phyloP scores from a whole-genome alignment of 2,888 invertebrate genomes.

The Steinernema carpocapsae region DNA sequence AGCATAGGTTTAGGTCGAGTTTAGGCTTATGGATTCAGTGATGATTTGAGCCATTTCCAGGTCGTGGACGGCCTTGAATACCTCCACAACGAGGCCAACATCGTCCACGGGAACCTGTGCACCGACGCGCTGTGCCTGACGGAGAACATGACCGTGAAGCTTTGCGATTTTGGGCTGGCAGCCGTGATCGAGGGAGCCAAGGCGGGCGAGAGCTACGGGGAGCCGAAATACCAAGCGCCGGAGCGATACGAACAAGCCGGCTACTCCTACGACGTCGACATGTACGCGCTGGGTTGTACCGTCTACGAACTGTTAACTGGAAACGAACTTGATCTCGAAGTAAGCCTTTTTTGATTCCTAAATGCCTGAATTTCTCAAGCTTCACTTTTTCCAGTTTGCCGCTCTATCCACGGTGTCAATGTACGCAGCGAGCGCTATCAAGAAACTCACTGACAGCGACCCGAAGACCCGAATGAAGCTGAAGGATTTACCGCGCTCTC shows the following conservation, averaged over 20 bases:
- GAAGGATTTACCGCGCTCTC: too few relatives aligned
- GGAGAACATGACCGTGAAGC: not conserved
- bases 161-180: constrained; percentile 12
- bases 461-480: too few relatives aligned
- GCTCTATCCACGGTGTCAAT: too few relatives aligned
- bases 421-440: too few relatives aligned
- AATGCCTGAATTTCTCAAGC: too few relatives aligned
- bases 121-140: not conserved
- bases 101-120: not conserved
- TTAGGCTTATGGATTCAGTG: too few relatives aligned
- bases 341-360: not conserved
- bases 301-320: constrained; percentile 17
- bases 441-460: too few relatives aligned
- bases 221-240: not conserved
- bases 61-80: not conserved
- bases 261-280: not conserved
- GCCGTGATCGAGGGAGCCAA: not conserved
- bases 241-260: not conserved
- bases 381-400: too few relatives aligned
- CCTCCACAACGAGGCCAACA: not conserved
- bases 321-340: not conserved
- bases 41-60: too few relatives aligned
- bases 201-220: not conserved
- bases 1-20: too few relatives aligned
- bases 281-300: constrained; percentile 18